Percentiles rank a stretch among this genome's conserved stretches.
Evolutionary conservation across 2,797 vertebrate species (phyloP).

Genomic region (Buceros bicornis): DNA sequence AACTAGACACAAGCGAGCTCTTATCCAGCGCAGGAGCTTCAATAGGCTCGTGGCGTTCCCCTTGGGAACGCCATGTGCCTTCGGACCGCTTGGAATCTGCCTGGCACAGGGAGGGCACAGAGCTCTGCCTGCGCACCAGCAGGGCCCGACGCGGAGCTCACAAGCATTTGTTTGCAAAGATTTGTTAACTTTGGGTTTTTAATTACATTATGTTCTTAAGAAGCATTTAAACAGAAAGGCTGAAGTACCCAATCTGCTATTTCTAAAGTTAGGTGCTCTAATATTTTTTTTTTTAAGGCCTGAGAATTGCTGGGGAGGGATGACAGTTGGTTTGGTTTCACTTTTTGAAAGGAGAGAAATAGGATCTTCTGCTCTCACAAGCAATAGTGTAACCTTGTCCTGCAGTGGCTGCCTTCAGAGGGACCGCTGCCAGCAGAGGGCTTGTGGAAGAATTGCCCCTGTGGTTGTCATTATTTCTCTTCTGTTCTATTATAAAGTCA

Average conservation of each 20-base stretch:
- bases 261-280: neutral
- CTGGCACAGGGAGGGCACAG: neutral
- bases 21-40: neutral
- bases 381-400: neutral
- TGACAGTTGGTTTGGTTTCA: neutral
- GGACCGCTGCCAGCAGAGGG: neutral
- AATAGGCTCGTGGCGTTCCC: neutral
- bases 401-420: neutral
- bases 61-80: neutral
- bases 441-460: neutral
- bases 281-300: neutral
- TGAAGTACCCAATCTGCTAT: neutral
- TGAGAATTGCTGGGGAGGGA: neutral
- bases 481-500: neutral
- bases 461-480: neutral
- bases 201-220: no score
- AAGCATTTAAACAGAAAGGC: neutral
- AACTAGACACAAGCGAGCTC: neutral
- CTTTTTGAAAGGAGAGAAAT: neutral
- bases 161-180: neutral
- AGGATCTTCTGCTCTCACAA: neutral
- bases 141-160: fast-evolving
- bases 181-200: neutral
- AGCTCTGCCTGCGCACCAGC: neutral
- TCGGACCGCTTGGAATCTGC: neutral